Evolutionary conservation across 2,888 invertebrate genomes (phyloP), one percentile per base, ranked within the genome.

Genomic region (Agriopis marginaria): DNA sequence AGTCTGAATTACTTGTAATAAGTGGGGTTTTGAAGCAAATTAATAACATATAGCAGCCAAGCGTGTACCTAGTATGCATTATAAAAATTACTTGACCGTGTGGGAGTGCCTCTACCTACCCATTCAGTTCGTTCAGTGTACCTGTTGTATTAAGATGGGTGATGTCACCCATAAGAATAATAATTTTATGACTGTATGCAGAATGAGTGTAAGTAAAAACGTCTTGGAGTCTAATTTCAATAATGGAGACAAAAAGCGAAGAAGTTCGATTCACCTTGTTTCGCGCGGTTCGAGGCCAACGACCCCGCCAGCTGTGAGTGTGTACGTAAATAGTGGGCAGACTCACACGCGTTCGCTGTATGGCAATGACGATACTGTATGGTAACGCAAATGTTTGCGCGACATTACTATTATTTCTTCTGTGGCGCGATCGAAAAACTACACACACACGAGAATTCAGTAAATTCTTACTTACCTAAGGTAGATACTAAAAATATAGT

Each of bases 181-280:
- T 42, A 51, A 42, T 61, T 59, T 56, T 66, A 54, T 63, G 64
- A 58, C 60, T 47, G 50, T 44, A 59, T 69, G 49, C 49, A 54
- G 11, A 42, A 61, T 32, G 12, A 44, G 55, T 60, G 47, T 66
- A 68, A 45, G 51, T 61, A 70, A 44, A 83, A 79, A 83, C 82
- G 17, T 55, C 51, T 70, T 49, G 54, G 63, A 60, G 47, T 66
- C 66, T 75, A 79, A 83, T 86, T 85, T 84, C 85, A 84, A 82
- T 83, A 78, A 79, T 77, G 80, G 77, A 75, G 82, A 87, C 86
- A 89, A 90, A 90, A 89, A 87, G 81, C 84, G 73, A 76, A 79
- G 79, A 79, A 81, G 83, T 83, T 83, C 89, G 86, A 89, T 89
- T 92, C 90, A 92, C 93, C 91, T 92, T 91, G 90, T 91, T 92